Evolutionary conservation across 2,113 vertebrate species (phyloP).

Genomic region (Brienomyrus longianalis): DNA sequence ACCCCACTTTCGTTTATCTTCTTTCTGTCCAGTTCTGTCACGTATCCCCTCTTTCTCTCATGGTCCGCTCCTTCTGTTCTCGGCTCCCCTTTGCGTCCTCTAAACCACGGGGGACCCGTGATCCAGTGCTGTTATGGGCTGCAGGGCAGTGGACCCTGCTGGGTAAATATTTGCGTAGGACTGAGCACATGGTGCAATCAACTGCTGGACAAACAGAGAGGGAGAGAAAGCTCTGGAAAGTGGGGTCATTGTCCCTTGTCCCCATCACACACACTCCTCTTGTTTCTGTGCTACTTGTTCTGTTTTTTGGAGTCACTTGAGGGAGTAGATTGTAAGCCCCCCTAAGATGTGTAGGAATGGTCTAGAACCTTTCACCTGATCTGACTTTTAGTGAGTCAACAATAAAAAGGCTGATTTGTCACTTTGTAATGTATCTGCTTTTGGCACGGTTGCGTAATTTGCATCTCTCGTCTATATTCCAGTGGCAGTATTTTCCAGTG

Average conservation of each 20-base stretch:
- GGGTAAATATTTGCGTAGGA: conserved; percentile 19
- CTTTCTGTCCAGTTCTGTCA: neutral
- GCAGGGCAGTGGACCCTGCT: neutral
- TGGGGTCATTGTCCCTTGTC: neutral
- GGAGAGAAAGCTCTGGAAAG: neutral
- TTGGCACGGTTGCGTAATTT: neutral
- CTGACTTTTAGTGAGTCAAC: neutral
- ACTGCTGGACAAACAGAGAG: neutral
- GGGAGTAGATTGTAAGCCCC: neutral
- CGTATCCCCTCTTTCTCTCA: neutral
- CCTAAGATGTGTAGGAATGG: neutral
- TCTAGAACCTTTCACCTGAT: neutral
- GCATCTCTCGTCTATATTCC: neutral
- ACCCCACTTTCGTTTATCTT: neutral
- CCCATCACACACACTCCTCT: neutral
- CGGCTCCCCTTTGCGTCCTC: neutral
- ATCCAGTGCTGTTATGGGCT: neutral
- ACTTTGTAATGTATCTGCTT: neutral
- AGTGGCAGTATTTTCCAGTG: neutral
- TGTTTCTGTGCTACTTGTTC: neutral
- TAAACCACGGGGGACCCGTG: neutral
- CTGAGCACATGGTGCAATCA: conserved; percentile 9
- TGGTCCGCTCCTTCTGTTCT: neutral
- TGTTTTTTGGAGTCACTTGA: neutral
- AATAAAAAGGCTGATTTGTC: neutral